Percentiles rank a stretch among this genome's conserved stretches.
These are phyloP conservation scores for Pongo abelii DNA, from an alignment of 2,113 vertebrate genomes.

Conservation along the genomic window DNA sequence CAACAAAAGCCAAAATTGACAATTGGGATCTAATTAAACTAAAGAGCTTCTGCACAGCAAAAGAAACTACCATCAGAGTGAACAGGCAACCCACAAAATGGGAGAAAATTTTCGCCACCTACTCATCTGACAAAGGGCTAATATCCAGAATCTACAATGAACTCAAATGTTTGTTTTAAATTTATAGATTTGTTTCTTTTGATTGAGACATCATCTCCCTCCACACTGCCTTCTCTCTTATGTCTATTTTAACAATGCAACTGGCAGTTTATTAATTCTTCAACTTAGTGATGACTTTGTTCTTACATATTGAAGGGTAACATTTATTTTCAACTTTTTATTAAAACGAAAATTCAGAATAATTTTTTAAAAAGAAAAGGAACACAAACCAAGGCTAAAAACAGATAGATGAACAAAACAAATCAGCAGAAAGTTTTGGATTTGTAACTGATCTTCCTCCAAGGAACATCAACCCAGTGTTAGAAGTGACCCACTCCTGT, in stretches of 20 bases:
- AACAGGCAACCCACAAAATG: too few species aligned
- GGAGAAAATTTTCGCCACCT: too few species aligned
- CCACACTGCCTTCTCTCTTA: neutral
- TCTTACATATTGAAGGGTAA: neutral
- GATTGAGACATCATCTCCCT: neutral
- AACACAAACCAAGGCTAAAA: neutral
- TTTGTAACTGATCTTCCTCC: neutral
- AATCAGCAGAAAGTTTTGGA: neutral
- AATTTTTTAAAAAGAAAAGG: constrained; percentile 6
- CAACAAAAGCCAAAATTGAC: too few species aligned
- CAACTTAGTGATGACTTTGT: neutral
- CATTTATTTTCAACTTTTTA: neutral
- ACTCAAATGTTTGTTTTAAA: neutral
- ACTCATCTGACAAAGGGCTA: too few species aligned
- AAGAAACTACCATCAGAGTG: too few species aligned
- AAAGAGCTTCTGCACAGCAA: too few species aligned
- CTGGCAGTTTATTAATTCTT: neutral
- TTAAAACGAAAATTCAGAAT: constrained; percentile 42
- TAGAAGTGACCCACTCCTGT: neutral
- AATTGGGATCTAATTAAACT: too few species aligned
- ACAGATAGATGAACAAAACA: neutral
- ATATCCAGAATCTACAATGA: too few species aligned
- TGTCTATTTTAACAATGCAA: neutral
- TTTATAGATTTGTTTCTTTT: neutral
- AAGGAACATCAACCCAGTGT: neutral